A percentile compares a stretch with the other conserved stretches of the same genome.
Conservation (phyloP, 2,113 vertebrate species). For the Lasiurus borealis region DNA sequence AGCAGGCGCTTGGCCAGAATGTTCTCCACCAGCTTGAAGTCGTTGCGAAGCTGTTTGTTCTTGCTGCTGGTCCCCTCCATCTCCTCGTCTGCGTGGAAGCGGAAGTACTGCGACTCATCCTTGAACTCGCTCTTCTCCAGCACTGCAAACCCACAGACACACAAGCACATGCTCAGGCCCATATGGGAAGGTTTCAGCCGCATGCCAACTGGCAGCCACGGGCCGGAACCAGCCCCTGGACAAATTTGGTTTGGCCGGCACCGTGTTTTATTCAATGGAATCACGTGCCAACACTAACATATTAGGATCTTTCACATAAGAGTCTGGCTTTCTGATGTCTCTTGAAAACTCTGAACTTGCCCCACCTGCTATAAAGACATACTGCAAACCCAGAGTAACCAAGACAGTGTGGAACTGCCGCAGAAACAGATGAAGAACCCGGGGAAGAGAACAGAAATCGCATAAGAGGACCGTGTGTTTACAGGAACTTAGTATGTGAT, state of each 20-base stretch:
- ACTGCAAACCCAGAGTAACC: not conserved
- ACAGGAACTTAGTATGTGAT: not conserved
- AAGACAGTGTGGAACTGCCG: not conserved
- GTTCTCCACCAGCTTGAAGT: constrained; percentile 98
- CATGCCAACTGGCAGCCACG: not conserved
- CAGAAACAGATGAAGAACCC: not conserved
- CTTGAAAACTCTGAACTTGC: not conserved
- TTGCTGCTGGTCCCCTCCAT: constrained; percentile 95
- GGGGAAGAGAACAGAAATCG: not conserved
- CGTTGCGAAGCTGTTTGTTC: constrained; percentile 95
- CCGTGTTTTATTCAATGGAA: not conserved
- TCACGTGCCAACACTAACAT: not conserved
- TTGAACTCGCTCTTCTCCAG: constrained; percentile 99
- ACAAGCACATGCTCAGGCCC: constrained; percentile 2
- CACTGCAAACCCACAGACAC: constrained; percentile 87
- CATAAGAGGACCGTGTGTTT: not conserved
- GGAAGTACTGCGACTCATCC: constrained; percentile 98
- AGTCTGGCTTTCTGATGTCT: not conserved
- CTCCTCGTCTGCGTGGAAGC: constrained; percentile 98
- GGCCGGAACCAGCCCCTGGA: constrained; percentile 29
- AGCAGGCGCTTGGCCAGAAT: constrained; percentile 95
- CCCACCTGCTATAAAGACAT: not conserved
- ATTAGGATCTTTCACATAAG: not conserved
- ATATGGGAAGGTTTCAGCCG: accelerated
- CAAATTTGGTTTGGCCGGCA: constrained; percentile 38